Conservation (phyloP, 2,888 invertebrate genomes). For the Dendrolimus pini region DNA sequence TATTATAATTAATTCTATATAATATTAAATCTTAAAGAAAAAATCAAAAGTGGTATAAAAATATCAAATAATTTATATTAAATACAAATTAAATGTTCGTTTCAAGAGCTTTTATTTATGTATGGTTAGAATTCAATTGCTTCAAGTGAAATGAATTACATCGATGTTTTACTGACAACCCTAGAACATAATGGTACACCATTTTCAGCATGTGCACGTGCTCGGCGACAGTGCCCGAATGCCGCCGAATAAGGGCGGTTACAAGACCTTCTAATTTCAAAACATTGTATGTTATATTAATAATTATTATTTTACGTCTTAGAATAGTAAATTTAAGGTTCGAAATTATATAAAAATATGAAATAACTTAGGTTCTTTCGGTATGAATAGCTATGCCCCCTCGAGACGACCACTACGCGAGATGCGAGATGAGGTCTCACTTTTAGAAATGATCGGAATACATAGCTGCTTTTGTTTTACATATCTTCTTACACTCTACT, state of each 20-base stretch:
- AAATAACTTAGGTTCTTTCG: conserved; percentile 16
- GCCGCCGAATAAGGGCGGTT: conserved; percentile 50
- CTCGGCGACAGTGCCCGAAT: conserved; percentile 61
- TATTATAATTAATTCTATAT: too few relatives aligned
- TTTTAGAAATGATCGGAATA: neutral
- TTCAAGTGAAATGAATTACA: neutral
- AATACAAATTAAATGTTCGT: too few relatives aligned
- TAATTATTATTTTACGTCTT: rapidly evolving
- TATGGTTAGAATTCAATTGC: too few relatives aligned
- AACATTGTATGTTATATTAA: conserved; percentile 10
- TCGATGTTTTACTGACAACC: conserved; percentile 29
- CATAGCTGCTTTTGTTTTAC: neutral
- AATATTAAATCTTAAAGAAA: too few relatives aligned
- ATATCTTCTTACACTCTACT: neutral
- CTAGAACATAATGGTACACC: conserved; percentile 36
- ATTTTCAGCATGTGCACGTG: conserved; percentile 58
- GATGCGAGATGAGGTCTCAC: conserved; percentile 42
- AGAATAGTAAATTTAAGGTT: rapidly evolving
- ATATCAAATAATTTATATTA: too few relatives aligned
- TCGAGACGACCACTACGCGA: conserved; percentile 63
- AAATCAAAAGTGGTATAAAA: too few relatives aligned
- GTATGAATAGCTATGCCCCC: conserved; percentile 35
- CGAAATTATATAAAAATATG: neutral
- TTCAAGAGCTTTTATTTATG: too few relatives aligned
- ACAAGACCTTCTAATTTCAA: conserved; percentile 21